Percentiles rank a stretch among this genome's conserved stretches.
phyloP scores from a whole-genome alignment of 2,888 invertebrate species.

The Neoascia interrupta region DNA sequence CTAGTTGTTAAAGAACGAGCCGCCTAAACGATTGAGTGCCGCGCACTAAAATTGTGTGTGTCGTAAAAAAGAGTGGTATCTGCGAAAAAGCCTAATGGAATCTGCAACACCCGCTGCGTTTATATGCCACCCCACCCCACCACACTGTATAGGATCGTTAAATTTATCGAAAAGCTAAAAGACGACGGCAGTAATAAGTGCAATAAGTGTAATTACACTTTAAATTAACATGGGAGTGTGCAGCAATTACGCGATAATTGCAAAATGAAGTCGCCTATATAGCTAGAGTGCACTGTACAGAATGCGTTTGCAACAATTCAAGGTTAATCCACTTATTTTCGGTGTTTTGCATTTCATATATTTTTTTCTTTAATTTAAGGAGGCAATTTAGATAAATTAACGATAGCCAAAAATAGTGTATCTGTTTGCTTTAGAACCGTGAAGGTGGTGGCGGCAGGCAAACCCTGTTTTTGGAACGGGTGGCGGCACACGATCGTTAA shows the following conservation, averaged over 20 bases:
- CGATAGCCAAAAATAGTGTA: constrained; percentile 59
- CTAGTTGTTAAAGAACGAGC: constrained; percentile 40
- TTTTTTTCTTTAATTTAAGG: too few species aligned
- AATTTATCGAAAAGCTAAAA: constrained; percentile 1
- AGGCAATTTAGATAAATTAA: constrained; percentile 53
- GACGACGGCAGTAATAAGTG: not conserved
- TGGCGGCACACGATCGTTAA: constrained; percentile 43
- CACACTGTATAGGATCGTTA: not conserved
- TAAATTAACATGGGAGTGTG: constrained; percentile 7
- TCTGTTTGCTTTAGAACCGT: constrained; percentile 12
- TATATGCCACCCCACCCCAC: not conserved
- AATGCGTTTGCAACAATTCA: constrained; percentile 58
- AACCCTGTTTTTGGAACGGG: not conserved
- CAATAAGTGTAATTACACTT: constrained; percentile 2
- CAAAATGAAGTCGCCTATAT: constrained; percentile 34
- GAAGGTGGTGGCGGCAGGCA: constrained; percentile 32
- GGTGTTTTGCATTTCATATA: not conserved
- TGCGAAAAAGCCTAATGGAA: not conserved
- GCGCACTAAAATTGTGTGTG: constrained; percentile 50
- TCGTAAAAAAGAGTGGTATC: constrained; percentile 5
- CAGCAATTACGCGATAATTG: constrained; percentile 58
- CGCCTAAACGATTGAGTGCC: too few species aligned
- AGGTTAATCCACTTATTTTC: constrained; percentile 54
- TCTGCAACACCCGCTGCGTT: constrained; percentile 12
- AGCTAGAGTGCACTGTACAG: too few species aligned